Conservation (phyloP, 2,797 vertebrate genomes). For the Lacerta bilineata region DNA sequence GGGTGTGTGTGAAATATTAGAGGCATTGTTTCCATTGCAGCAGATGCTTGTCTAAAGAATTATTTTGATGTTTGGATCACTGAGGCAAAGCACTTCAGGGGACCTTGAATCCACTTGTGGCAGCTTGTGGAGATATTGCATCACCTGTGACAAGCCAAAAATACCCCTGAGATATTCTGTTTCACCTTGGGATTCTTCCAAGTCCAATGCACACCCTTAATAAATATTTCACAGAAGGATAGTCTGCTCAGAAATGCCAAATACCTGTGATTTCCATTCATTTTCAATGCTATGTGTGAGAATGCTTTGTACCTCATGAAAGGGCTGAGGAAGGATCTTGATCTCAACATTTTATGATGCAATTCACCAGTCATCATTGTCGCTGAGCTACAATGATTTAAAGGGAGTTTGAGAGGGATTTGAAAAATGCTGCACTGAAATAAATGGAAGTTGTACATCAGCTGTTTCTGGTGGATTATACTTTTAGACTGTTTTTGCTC, state of each 20-base stretch:
- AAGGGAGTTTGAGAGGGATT: not conserved
- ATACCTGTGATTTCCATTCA: not conserved
- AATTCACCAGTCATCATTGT: not conserved
- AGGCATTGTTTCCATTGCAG: too few species aligned
- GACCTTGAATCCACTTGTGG: too few species aligned
- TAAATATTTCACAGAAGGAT: not conserved
- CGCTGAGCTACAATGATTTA: not conserved
- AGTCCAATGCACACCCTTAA: not conserved
- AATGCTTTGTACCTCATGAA: constrained; percentile 29
- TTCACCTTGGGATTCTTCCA: not conserved
- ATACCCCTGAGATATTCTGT: not conserved
- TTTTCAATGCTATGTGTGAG: constrained; percentile 28
- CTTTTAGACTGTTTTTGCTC: not conserved
- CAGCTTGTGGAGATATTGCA: too few species aligned
- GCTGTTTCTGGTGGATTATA: not conserved
- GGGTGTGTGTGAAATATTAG: too few species aligned
- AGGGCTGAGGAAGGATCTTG: constrained; percentile 53
- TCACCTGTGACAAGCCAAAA: too few species aligned
- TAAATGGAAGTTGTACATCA: constrained; percentile 3
- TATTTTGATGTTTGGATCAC: too few species aligned
- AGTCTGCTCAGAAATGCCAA: not conserved
- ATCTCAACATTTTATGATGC: constrained; percentile 55
- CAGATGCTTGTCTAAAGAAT: too few species aligned
- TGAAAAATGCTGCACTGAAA: not conserved
- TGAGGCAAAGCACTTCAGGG: too few species aligned